phyloP scores from a whole-genome alignment of 2,888 invertebrate species.

The Ornithoptera priamus region DNA sequence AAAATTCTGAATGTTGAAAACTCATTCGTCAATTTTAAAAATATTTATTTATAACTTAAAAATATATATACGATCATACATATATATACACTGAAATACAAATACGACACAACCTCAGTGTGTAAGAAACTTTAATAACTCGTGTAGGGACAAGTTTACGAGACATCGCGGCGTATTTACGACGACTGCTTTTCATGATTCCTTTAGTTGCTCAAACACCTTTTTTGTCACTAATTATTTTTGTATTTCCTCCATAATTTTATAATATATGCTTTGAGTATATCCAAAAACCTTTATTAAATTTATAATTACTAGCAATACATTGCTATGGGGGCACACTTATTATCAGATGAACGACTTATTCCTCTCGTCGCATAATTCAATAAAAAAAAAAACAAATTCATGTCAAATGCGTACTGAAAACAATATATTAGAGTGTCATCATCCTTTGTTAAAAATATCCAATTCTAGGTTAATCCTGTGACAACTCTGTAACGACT shows the following conservation, averaged over 20 bases:
- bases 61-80: neutral
- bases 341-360: too few relatives aligned
- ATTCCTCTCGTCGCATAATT: too few relatives aligned
- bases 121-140: conserved; percentile 5
- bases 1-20: too few relatives aligned
- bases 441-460: neutral
- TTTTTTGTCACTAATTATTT: neutral
- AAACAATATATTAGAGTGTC: neutral
- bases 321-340: too few relatives aligned
- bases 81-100: neutral
- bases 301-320: neutral
- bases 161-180: conserved; percentile 14
- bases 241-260: neutral
- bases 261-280: neutral
- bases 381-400: too few relatives aligned
- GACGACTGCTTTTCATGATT: conserved; percentile 3
- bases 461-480: neutral
- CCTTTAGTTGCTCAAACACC: neutral
- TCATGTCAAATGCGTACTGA: too few relatives aligned
- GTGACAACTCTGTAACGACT: neutral
- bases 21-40: too few relatives aligned
- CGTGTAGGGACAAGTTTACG: conserved; percentile 4
- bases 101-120: neutral
- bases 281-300: neutral
- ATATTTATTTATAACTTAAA: too few relatives aligned